These are phyloP conservation scores for Caenorhabditis macrosperma DNA, from an alignment of 2,888 invertebrate species.

Conservation along the genomic window DNA sequence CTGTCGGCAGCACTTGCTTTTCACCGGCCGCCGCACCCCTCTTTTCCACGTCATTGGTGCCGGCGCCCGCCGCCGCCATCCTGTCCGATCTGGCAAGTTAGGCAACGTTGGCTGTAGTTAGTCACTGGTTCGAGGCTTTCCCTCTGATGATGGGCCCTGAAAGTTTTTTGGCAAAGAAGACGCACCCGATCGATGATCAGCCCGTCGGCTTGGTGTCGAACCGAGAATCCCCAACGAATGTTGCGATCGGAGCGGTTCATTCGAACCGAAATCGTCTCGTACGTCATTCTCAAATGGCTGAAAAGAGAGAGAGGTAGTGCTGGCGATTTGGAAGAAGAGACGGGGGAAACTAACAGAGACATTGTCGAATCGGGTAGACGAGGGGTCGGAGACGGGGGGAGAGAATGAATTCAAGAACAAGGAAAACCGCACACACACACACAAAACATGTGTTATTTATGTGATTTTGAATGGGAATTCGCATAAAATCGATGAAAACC, in stretches of 20 bases:
- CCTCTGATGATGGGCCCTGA: too few species aligned
- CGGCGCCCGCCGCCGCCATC: not conserved
- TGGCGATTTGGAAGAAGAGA: too few species aligned
- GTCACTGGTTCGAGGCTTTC: not conserved
- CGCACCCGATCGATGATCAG: constrained; percentile 62
- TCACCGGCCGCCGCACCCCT: not conserved
- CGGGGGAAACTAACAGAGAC: constrained; percentile 42
- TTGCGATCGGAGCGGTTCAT: constrained; percentile 74
- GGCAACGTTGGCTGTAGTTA: not conserved
- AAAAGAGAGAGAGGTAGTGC: constrained; percentile 1
- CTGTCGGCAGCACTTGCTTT: not conserved
- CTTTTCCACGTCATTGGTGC: not conserved
- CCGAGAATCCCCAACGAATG: constrained; percentile 75
- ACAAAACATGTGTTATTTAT: constrained; percentile 41
- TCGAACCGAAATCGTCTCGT: constrained; percentile 75
- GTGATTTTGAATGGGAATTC: constrained; percentile 3
- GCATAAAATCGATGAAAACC: constrained; percentile 29
- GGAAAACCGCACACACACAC: constrained; percentile 2
- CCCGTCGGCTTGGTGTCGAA: constrained; percentile 66
- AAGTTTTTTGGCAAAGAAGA: not conserved
- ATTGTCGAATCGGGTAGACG: not conserved
- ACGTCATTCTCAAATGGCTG: constrained; percentile 69
- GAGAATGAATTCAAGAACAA: constrained; percentile 1
- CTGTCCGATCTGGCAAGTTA: not conserved
- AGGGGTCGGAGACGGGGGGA: not conserved